Percentiles rank a stretch among this genome's conserved stretches.
Evolutionary conservation across 2,113 vertebrate species (phyloP).

Genomic region (Pituophis catenifer): DNA sequence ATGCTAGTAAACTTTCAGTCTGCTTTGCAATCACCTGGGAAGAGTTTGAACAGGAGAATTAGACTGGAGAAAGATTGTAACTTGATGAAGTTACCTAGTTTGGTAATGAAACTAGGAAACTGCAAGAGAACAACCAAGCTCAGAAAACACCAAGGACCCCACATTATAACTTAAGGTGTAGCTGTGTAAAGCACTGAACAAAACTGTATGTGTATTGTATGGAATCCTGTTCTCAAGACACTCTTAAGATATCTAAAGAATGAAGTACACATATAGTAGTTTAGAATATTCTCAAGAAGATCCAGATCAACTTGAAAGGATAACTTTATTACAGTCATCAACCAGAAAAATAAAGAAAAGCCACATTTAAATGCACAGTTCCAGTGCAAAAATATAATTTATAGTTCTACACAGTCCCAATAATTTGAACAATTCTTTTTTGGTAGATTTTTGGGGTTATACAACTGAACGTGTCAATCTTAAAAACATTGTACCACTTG

Average conservation of each 20-base stretch:
- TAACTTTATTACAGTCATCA: not conserved
- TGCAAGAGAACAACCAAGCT: too few species aligned
- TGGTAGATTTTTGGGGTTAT: too few species aligned
- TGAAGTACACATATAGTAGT: not conserved
- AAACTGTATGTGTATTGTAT: not conserved
- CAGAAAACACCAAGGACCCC: too few species aligned
- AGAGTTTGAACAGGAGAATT: not conserved
- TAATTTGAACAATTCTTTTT: too few species aligned
- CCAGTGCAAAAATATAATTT: too few species aligned
- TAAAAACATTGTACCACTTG: not conserved
- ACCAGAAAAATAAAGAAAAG: not conserved
- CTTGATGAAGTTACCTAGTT: not conserved
- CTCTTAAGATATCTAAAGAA: not conserved
- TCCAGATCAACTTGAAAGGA: not conserved
- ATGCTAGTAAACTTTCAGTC: not conserved
- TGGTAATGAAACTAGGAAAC: too few species aligned
- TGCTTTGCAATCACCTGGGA: not conserved
- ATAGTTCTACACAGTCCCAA: too few species aligned
- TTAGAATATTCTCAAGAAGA: not conserved
- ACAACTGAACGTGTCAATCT: too few species aligned
- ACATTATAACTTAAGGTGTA: not conserved
- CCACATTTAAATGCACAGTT: not conserved
- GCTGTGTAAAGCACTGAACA: not conserved
- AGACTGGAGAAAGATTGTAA: not conserved
- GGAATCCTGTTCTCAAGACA: not conserved